These are phyloP conservation scores for Echiichthys vipera DNA, from an alignment of 2,797 vertebrate species.

Conservation along the genomic window DNA sequence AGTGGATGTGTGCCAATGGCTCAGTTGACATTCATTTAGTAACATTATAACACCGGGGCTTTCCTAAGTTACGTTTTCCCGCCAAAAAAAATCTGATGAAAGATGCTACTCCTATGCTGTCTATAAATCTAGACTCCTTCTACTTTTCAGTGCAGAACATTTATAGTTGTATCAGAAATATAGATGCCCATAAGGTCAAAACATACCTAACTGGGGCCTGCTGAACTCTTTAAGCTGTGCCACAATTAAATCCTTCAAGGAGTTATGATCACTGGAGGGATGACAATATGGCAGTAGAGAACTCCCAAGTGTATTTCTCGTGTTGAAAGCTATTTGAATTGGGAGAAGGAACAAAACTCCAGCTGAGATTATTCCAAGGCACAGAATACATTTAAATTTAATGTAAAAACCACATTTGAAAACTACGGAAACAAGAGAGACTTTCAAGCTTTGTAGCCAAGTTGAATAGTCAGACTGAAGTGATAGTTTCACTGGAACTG, in stretches of 20 bases:
- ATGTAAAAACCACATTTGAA: constrained; percentile 68
- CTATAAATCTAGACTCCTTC: constrained; percentile 26
- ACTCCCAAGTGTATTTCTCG: constrained; percentile 14
- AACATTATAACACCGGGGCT: background rate
- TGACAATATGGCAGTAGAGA: constrained; percentile 46
- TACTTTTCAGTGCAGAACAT: constrained; percentile 12
- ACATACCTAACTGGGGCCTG: constrained; percentile 27
- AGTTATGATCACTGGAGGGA: constrained; percentile 34
- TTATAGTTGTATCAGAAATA: constrained; percentile 17
- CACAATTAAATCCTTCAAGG: constrained; percentile 35
- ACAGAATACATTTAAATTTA: constrained; percentile 48
- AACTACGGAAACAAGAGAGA: constrained; percentile 48
- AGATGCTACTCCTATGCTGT: constrained; percentile 16
- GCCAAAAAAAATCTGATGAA: constrained; percentile 4
- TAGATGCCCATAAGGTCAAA: constrained; percentile 24
- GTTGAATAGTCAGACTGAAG: constrained; percentile 36
- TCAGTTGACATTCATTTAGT: background rate
- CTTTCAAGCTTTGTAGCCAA: constrained; percentile 29
- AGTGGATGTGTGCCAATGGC: background rate
- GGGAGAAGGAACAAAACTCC: constrained; percentile 47
- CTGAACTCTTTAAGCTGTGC: constrained; percentile 42
- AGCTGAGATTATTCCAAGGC: constrained; percentile 57
- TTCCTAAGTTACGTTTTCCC: constrained; percentile 29
- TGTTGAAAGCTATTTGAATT: constrained; percentile 66
- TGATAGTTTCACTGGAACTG: constrained; percentile 47